phyloP scores from a whole-genome alignment of 2,797 vertebrate species.

The Limnodromus scolopaceus region DNA sequence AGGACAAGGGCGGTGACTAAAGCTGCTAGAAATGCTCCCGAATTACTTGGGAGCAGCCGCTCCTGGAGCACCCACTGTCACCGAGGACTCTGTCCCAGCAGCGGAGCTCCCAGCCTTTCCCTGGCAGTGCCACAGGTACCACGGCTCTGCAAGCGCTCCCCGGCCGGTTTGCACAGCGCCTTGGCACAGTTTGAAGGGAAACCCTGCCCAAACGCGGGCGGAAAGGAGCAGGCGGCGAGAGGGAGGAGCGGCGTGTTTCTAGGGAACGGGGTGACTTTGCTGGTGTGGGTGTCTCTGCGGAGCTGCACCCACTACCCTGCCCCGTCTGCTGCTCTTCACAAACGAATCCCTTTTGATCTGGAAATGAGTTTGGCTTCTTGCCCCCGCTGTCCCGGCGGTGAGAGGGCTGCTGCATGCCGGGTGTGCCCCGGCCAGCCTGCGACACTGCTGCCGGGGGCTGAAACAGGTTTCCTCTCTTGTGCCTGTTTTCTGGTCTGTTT shows the following conservation, averaged over 20 bases:
- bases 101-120: not conserved
- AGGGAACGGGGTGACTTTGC: not conserved
- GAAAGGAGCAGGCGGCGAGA: not conserved
- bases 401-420: not conserved
- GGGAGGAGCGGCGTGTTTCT: not conserved
- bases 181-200: not conserved
- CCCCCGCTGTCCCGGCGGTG: accelerated
- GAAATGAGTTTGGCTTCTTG: not conserved
- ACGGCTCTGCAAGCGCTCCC: accelerated
- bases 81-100: not conserved
- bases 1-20: conserved; percentile 16
- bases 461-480: not conserved
- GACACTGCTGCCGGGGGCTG: not conserved
- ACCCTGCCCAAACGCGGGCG: accelerated
- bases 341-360: not conserved
- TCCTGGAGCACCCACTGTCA: not conserved
- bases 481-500: not conserved
- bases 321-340: not conserved
- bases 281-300: not conserved
- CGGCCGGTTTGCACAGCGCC: not conserved
- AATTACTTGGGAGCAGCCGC: not conserved
- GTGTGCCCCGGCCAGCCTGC: accelerated
- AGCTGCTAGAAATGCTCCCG: not conserved
- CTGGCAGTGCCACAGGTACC: not conserved
- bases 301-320: not conserved